Percentiles rank a stretch among this genome's conserved stretches.
phyloP scores from a whole-genome alignment of 2,888 invertebrate genomes.

The Theristus sp. region DNA sequence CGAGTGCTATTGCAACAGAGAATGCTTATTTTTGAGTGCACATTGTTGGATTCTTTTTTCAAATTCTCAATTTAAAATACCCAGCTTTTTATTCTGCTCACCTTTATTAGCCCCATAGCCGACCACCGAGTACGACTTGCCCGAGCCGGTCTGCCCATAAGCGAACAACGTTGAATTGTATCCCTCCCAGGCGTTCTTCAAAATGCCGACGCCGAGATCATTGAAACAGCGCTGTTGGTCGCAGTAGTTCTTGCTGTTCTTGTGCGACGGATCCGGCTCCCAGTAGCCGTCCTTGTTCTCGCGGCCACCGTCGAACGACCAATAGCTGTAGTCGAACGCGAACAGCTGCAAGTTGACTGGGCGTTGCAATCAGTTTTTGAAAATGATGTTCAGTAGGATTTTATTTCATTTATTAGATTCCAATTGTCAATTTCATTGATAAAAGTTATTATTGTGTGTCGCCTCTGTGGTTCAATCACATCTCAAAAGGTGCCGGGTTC shows the following conservation, averaged over 20 bases:
- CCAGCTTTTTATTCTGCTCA: too few species aligned
- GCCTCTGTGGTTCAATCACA: too few species aligned
- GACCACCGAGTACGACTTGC: constrained; percentile 39
- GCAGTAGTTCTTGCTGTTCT: constrained; percentile 31
- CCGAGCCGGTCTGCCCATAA: constrained; percentile 32
- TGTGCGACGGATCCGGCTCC: constrained; percentile 30
- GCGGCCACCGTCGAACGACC: constrained; percentile 38
- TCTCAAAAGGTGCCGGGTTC: too few species aligned
- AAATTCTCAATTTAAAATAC: too few species aligned
- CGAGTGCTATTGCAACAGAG: too few species aligned
- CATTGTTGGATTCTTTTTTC: too few species aligned
- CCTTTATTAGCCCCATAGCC: constrained; percentile 38
- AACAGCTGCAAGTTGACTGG: constrained; percentile 28
- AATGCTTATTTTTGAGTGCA: too few species aligned
- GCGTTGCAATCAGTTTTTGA: too few species aligned
- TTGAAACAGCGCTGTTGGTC: constrained; percentile 37
- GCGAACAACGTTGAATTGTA: constrained; percentile 39
- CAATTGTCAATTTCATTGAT: too few species aligned
- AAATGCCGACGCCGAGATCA: constrained; percentile 36
- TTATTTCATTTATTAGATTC: too few species aligned
- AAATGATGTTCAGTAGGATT: too few species aligned
- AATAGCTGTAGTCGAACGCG: constrained; percentile 37
- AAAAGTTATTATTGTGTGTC: too few species aligned
- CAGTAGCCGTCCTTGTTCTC: constrained; percentile 31
- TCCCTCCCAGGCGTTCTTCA: constrained; percentile 38